These are phyloP conservation scores for Tachuris rubrigastra DNA, from an alignment of 2,113 vertebrate genomes.

Conservation along the genomic window DNA sequence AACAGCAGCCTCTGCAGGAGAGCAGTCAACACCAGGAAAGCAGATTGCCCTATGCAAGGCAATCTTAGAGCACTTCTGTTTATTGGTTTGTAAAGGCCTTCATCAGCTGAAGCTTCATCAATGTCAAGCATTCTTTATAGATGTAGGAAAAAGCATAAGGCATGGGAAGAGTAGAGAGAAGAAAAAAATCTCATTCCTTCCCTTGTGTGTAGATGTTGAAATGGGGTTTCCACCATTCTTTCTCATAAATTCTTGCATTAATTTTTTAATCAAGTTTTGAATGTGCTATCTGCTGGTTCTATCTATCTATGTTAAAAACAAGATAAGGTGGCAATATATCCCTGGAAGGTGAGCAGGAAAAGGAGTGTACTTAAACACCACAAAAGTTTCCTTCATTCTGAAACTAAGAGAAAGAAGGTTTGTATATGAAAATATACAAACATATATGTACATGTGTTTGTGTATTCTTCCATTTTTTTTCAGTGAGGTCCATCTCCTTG, in stretches of 20 bases:
- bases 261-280: slow-evolving; percentile 7
- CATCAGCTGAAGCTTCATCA: not conserved
- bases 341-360: not conserved
- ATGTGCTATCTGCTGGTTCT: slow-evolving; percentile 13
- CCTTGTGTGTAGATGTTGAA: not conserved
- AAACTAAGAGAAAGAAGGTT: not conserved
- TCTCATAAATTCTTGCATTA: not conserved
- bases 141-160: not conserved
- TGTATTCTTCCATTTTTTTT: not conserved
- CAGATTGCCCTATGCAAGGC: not conserved
- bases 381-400: not conserved
- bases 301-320: slow-evolving; percentile 29
- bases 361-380: not conserved
- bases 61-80: not conserved
- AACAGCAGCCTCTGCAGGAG: not conserved
- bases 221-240: not conserved
- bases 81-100: not conserved
- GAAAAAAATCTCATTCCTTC: not conserved
- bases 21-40: not conserved
- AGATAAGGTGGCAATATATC: not conserved
- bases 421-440: not conserved
- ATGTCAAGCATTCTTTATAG: not conserved
- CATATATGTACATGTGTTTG: no score
- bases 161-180: not conserved
- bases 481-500: not conserved